These are phyloP conservation scores for Azorinus chamasolen DNA, from an alignment of 2,888 invertebrate genomes.

Conservation along the genomic window DNA sequence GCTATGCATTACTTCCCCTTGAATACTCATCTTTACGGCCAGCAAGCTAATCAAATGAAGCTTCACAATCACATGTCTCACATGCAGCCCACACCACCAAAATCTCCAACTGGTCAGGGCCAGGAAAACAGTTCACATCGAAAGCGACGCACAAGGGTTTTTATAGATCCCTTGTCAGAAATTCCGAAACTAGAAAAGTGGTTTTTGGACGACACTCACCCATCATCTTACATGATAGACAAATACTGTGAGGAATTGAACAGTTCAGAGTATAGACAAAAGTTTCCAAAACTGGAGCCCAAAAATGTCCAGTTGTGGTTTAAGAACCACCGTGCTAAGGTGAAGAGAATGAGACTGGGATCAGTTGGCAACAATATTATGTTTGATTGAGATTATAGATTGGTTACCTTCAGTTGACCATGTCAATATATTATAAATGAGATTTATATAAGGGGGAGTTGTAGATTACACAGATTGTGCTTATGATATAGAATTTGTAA, in stretches of 20 bases:
- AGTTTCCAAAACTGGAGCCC: constrained; percentile 99
- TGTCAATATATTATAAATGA: too few relatives aligned
- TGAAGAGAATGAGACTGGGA: constrained; percentile 91
- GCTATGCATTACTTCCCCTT: constrained; percentile 82
- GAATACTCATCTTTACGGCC: constrained; percentile 79
- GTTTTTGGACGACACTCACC: constrained; percentile 99
- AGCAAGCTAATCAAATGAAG: constrained; percentile 71
- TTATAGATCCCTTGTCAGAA: constrained; percentile 99
- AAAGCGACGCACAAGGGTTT: constrained; percentile 98
- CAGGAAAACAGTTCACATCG: constrained; percentile 69
- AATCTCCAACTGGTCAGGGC: constrained; percentile 58
- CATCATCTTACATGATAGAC: constrained; percentile 98
- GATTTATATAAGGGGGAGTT: too few relatives aligned
- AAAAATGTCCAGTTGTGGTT: constrained; percentile 99
- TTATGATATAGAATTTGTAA: too few relatives aligned
- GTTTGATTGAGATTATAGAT: constrained; percentile 41
- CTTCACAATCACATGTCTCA: constrained; percentile 59
- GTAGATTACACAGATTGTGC: too few relatives aligned
- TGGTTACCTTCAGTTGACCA: too few relatives aligned
- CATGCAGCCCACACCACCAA: constrained; percentile 42
- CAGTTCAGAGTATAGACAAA: constrained; percentile 98
- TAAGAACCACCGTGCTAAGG: constrained; percentile 99
- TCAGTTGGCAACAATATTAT: constrained; percentile 57
- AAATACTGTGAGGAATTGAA: constrained; percentile 99
- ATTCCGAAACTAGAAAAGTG: constrained; percentile 91